Percentiles rank a stretch among this genome's conserved stretches.
Conservation (phyloP, 1,140 invertebrate species). For the Nasonia giraulti region DNA sequence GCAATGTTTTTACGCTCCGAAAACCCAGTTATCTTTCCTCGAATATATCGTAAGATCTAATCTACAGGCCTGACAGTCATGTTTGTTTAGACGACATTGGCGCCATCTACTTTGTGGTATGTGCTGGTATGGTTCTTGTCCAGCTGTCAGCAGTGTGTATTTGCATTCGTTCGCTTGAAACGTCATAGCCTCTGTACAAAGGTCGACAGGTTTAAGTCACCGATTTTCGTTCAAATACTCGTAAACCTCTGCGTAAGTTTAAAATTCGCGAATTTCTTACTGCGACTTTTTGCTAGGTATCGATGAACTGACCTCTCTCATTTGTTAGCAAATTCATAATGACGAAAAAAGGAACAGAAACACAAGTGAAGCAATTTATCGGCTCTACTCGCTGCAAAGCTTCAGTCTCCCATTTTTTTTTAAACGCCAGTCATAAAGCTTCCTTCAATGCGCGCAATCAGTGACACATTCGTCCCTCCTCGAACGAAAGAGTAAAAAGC, state of each 20-base stretch:
- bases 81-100: slow-evolving; percentile 14
- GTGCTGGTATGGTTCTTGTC: background rate
- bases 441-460: slow-evolving; percentile 30
- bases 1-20: background rate
- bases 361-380: background rate
- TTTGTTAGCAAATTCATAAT: no score
- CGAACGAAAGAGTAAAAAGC: background rate
- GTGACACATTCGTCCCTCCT: background rate
- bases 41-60: slow-evolving; percentile 12
- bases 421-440: background rate
- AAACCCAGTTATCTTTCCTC: slow-evolving; percentile 19
- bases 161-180: background rate
- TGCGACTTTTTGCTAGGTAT: no score
- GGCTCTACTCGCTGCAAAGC: background rate
- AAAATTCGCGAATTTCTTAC: no score
- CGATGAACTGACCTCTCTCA: no score
- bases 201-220: background rate
- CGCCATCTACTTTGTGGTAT: slow-evolving; percentile 8
- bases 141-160: background rate
- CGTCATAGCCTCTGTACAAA: background rate
- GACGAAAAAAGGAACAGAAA: background rate
- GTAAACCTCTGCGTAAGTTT: no score
- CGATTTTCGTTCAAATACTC: background rate
- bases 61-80: background rate
- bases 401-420: background rate